phyloP scores from a whole-genome alignment of 2,797 vertebrate genomes.

The Poliocrania exsul region DNA sequence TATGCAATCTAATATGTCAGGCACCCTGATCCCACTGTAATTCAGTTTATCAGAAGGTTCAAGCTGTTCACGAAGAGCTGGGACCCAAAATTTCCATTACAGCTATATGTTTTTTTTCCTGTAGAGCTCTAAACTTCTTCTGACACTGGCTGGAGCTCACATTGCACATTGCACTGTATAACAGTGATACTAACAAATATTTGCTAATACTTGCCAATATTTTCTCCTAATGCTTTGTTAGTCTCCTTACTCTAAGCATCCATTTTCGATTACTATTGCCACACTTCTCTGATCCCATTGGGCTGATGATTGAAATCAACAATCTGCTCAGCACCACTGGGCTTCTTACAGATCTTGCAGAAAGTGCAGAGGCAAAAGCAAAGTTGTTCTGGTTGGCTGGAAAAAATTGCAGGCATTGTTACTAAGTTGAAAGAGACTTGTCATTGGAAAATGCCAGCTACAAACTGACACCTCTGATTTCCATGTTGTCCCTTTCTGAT shows the following conservation, averaged over 20 bases:
- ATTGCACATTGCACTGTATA: not conserved
- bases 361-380: not conserved
- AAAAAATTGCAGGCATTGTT: not conserved
- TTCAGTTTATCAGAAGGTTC: not conserved
- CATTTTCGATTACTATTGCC: conserved; percentile 20
- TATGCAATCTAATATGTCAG: not conserved
- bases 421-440: not conserved
- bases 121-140: not conserved
- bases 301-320: conserved; percentile 23
- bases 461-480: not conserved
- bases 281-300: not conserved
- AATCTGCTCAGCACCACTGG: not conserved
- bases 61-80: not conserved
- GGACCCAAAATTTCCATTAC: not conserved
- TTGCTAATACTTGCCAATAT: conserved; percentile 45
- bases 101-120: not conserved
- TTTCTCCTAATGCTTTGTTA: conserved; percentile 27
- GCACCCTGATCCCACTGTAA: not conserved
- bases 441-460: not conserved
- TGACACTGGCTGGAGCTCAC: not conserved
- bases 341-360: not conserved
- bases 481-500: not conserved
- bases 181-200: conserved; percentile 23
- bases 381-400: not conserved
- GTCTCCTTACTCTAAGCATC: conserved; percentile 8